These are phyloP conservation scores for Cassiopea xamachana DNA, from an alignment of 30 jellyfish, hydroid and myxozoan genomes.

Conservation along the genomic window DNA sequence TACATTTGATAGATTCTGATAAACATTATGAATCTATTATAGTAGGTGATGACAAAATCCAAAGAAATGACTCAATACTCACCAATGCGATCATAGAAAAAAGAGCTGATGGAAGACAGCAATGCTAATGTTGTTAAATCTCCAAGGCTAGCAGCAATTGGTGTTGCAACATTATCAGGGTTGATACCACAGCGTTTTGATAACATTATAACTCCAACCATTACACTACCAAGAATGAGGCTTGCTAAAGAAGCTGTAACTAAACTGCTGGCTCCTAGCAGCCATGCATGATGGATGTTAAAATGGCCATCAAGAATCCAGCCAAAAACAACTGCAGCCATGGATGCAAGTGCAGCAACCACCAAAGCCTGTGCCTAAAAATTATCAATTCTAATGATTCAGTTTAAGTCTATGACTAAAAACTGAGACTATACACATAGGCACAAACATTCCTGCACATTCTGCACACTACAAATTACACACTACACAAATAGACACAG, in stretches of 20 bases:
- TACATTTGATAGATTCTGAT: no score
- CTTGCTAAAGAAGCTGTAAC: conserved; percentile 97
- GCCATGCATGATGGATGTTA: conserved; percentile 90
- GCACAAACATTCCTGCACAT: no score
- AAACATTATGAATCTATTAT: no score
- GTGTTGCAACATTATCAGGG: conserved; percentile 99
- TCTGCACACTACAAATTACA: no score
- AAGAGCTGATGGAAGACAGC: conserved; percentile 83
- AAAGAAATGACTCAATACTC: not conserved
- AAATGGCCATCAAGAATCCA: conserved; percentile 89
- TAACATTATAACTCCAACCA: conserved; percentile 85
- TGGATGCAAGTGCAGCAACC: conserved; percentile 95
- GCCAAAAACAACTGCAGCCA: conserved; percentile 92
- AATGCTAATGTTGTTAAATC: conserved; percentile 95
- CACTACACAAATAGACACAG: no score
- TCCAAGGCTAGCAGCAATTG: conserved; percentile 99
- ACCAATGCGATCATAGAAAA: conserved; percentile 86
- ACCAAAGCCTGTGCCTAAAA: conserved; percentile 96
- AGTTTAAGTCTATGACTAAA: no score
- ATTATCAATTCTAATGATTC: no score
- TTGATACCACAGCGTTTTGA: conserved; percentile 84
- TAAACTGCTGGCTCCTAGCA: conserved; percentile 93
- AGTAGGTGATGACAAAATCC: not conserved
- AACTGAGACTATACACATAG: no score
- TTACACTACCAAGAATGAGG: conserved; percentile 85